Base-by-base conservation (phyloP, 2,888 invertebrate genomes). In the Amiota communis region DNA sequence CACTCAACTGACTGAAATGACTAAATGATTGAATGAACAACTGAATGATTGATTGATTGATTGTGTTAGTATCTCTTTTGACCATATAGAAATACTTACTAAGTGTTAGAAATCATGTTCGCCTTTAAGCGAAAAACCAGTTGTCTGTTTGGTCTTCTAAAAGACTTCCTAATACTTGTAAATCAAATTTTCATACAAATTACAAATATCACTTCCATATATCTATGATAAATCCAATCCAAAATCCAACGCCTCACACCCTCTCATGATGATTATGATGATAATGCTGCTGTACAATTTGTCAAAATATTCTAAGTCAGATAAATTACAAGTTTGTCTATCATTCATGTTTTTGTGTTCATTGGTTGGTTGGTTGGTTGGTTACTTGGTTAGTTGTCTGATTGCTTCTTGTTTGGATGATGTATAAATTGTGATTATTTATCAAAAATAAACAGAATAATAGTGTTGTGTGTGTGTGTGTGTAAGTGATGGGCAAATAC, bases 291-390 rank as follows among this genome's bases (percentile, higher is more conserved):
- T 51, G 76, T 77, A 76, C 80, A 81, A 82, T 82, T 82, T 82
- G 82, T 82, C 81, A 81, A 78, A 36, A 36, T 79, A 78, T 81
- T 80, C 81, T 82, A 77, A 82, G 78, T 78, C 79, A 74, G 78
- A 80, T 82, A 81, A 80, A 81, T 81, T 77, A 81, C 78, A 79
- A 81, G 75, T 76, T 17, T 77, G 65, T 75, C 72, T 36, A 56
- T 68, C 47, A 71, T 70, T 67, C 59, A 59, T 51, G 59, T 10
- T 57, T 47, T 71, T 59, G 70, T n/a, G n/a, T n/a, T n/a, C n/a
- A n/a, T 72, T 77, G 72, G 73, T 76, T 74, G 78, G 78, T 76
- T 51, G 77, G 20, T 17, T n/a, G 53, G 13, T n/a, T 71, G 72
- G 73, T 72, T 67, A 76, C 80, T 77, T 79, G 12, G 53, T n/a